Base-by-base conservation (phyloP, 2,888 invertebrate species). In the Gerris lacustris region DNA sequence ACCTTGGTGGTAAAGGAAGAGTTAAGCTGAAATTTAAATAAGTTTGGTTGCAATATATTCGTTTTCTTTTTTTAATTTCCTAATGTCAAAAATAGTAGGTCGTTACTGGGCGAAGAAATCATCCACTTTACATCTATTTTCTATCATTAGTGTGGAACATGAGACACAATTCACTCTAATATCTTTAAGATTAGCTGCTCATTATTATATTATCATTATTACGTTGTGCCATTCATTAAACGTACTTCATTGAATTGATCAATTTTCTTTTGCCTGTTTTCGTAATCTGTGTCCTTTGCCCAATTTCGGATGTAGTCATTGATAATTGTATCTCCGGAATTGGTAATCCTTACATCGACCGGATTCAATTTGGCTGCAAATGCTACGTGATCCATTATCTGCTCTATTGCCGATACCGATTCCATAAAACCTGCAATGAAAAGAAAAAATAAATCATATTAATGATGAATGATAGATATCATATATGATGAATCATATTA, bases 371-470 rank as follows among this genome's bases (percentile, higher is more conserved):
- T 81, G 11, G 84, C 75, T 45, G 77, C 80, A 70, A 80, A 80
- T 0, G 88, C 85, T 73, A 88, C 86, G 77, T 85, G 86, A 73
- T 89, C 88, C 86, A 89, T 87, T 11, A 88, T 82, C 69, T 83
- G 80, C 79, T 89, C 88, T 73, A 83, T 82, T 79, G 85, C 83
- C 0, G 85, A 84, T 7, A 88, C 80, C 31, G 83, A 85, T 80
- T 91, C 90, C 0, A 87, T 80, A 0, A 86, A 82, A 15, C 85
- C 88, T 88, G 67, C 64, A 71, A 67, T 17, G 18, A 44, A 63
- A 15, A 43, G 11, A 68, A 44, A 44, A 44, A 44, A 11, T 67
- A 11, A n/a, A 66, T 18, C 43, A 31, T 4, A 17, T 15, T 18
- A 66, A 31, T 31, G 31, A 31, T 31, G n/a, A n/a, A n/a, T n/a